Base-by-base conservation (phyloP, 2,113 vertebrate species). In the Benitochromis conjunctus region DNA sequence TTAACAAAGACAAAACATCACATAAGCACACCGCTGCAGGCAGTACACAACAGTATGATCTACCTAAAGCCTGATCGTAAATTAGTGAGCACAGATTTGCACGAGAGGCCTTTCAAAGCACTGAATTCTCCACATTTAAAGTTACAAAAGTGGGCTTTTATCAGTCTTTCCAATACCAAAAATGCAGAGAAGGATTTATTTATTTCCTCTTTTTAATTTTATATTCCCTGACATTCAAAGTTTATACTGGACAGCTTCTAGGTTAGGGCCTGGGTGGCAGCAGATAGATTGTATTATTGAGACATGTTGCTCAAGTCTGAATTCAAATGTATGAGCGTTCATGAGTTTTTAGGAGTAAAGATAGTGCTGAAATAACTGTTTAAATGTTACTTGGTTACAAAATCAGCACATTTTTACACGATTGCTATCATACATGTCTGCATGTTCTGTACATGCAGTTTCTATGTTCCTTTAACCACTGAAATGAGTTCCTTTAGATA, bases 331-430 rank as follows among this genome's bases (percentile, higher is more conserved):
- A 12, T 64, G 3, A 64, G 31, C 10, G 1, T 16, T 62, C 34
- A 11, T 62, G 18, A 38, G 6, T 38, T 38, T 64, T 38, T 38
- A 38, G 1, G 10, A 21, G 62, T 66, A 5, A 38, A 66, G 19
- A 41, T 21, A 19, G 34, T 41, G 4, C 4, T 66, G 34, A 64
- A 64, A 64, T 38, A 38, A 12, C 10, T 38, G 19, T 46, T 71
- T 43, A 26, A 26, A 71, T 43, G 6, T 71, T 43, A 16, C 31
- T 66, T 21, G 34, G 38, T 19, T 12, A 12, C 3, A 71, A 71
- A 10, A 71, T 46, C 38, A 43, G 21, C 5, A 71, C 26, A 26
- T 1, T 43, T 0, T 14, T 26, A 16, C 0, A 12, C 5, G 1
- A 26, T 16, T 69, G 43, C 24, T 1, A 9, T 26, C 38, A 26